A percentile compares a stretch with the other conserved stretches of the same genome.
Evolutionary conservation across 2,113 vertebrate genomes (phyloP).

Genomic region (Elephantulus edwardii): DNA sequence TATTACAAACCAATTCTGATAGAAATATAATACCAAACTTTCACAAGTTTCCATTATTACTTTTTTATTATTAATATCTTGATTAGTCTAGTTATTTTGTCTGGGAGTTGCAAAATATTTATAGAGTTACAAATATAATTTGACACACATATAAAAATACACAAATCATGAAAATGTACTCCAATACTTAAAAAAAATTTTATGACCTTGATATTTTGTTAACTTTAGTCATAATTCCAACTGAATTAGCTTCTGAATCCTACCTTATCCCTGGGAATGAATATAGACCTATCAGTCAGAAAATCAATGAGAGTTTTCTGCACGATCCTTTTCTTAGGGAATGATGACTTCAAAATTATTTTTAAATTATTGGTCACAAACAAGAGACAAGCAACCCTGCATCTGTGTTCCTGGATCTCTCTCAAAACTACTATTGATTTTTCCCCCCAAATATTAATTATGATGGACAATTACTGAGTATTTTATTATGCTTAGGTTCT

Average conservation of each 20-base stretch:
- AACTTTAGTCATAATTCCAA: neutral
- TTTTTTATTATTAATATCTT: neutral
- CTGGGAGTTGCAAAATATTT: neutral
- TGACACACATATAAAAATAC: neutral
- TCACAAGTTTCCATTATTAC: neutral
- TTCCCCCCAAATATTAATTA: neutral
- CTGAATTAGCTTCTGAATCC: neutral
- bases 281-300: neutral
- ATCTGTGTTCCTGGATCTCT: neutral
- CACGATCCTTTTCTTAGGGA: neutral
- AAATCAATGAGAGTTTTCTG: neutral
- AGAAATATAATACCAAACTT: neutral
- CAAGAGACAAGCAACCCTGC: neutral
- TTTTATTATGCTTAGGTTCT: neutral
- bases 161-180: neutral
- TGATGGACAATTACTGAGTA: neutral
- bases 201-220: neutral
- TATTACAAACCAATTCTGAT: neutral
- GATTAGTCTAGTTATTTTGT: neutral
- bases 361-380: slow-evolving; percentile 38
- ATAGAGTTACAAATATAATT: neutral
- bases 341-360: neutral
- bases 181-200: neutral
- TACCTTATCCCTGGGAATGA: no score
- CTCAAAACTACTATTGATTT: neutral